These are phyloP conservation scores for Montipora capitata DNA, from an alignment of 92 coral and sea anemone species.

Conservation along the genomic window DNA sequence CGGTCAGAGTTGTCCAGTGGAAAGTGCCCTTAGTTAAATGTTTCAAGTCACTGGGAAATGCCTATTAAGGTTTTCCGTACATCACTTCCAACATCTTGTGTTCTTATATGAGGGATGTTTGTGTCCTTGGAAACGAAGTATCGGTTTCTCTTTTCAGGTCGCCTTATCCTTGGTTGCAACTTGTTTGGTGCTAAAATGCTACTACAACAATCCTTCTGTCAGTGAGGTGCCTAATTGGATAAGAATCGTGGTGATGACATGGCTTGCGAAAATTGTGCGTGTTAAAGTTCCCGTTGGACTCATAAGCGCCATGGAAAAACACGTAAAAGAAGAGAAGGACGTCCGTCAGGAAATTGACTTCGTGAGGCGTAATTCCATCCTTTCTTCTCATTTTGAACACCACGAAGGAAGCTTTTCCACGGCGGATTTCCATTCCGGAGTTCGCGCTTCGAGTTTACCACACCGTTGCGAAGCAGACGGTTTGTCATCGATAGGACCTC, in stretches of 20 bases:
- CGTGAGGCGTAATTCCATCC: constrained; percentile 24
- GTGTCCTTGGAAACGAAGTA: too few relatives aligned
- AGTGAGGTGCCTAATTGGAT: constrained; percentile 84
- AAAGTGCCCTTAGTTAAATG: too few relatives aligned
- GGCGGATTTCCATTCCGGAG: constrained; percentile 25
- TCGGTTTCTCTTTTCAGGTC: constrained; percentile 45
- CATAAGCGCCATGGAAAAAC: constrained; percentile 64
- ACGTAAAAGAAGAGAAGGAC: constrained; percentile 57
- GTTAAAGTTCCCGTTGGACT: constrained; percentile 72
- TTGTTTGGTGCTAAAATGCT: constrained; percentile 85
- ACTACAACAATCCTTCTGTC: constrained; percentile 84
- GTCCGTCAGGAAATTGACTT: constrained; percentile 27
- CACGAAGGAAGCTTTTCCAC: constrained; percentile 1
- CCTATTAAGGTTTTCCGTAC: too few relatives aligned
- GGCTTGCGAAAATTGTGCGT: constrained; percentile 83
- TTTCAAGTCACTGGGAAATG: too few relatives aligned
- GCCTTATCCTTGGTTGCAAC: constrained; percentile 88
- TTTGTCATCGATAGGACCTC: constrained; percentile 16
- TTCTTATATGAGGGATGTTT: too few relatives aligned
- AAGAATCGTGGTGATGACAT: constrained; percentile 68
- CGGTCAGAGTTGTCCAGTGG: too few relatives aligned
- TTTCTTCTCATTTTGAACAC: neutral
- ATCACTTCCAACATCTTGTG: too few relatives aligned
- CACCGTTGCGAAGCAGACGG: neutral
- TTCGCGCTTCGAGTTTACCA: neutral